Base-by-base conservation (phyloP, 1,140 invertebrate genomes). In the Drusus annulatus region DNA sequence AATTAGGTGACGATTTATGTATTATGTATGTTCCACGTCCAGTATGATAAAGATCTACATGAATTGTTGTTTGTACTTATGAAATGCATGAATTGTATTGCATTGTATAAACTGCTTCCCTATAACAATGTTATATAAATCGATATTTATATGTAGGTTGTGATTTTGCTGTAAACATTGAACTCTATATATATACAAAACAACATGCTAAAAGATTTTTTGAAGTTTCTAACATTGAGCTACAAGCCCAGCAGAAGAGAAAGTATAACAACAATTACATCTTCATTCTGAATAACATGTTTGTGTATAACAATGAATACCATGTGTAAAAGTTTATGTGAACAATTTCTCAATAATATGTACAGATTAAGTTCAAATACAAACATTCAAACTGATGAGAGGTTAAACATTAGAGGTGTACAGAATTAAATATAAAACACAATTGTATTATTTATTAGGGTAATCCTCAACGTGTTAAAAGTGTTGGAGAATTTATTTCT, bases 101-200 rank as follows among this genome's bases (percentile, higher is more conserved):
- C 58, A 52, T 75, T 75, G 71, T 75, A 58, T 36, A 58, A 75
- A 75, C 73, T 75, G 73, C 54, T 75, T 75, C 73, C 25, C 16
- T 25, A 68, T n/a, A 21, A 25, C n/a, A 60, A 19, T 63, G 19
- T 68, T 68, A 50, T 36, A 45, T 50, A 31, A 19, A 45, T 45
- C 36, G 36, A 45, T 45, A 45, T 45, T 45, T 45, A 45, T 45
- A 45, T 13, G 10, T 45, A 45, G 36, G 10, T 45, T 45, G 36
- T 45, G 36, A 45, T 8, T 45, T 13, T 45, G 36, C 36, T 13
- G 36, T 45, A 45, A 45, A 45, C 36, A 45, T 13, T 45, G 36
- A 45, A 45, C 36, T 45, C 36, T 45, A 45, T 45, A 45, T 13
- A 45, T 13, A 45, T 45, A 36, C 2, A 45, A 45, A 45, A 45